Conservation (phyloP, 1,140 invertebrate genomes). For the Trinorchestia longiramus region DNA sequence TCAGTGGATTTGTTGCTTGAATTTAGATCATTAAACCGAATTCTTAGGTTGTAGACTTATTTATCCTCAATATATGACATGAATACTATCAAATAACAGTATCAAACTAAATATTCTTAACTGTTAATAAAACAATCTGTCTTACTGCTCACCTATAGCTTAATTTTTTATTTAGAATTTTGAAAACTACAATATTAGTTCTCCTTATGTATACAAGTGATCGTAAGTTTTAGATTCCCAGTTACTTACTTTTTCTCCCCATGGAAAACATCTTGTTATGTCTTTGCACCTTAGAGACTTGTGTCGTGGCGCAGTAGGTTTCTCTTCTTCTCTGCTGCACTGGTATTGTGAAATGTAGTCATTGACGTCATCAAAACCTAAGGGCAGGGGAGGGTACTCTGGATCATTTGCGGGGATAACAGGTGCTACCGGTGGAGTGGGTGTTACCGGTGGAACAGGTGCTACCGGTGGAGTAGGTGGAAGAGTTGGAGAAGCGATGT, state of each 20-base stretch:
- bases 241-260: background rate
- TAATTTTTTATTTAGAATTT: no score
- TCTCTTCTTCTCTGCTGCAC: background rate
- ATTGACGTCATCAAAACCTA: background rate
- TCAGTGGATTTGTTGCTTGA: no score
- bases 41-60: no score
- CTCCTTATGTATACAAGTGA: no score
- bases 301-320: background rate
- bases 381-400: background rate
- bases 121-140: no score
- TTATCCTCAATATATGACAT: no score
- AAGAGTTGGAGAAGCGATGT: background rate
- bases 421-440: background rate
- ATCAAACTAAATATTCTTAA: no score
- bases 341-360: background rate
- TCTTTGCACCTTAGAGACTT: background rate
- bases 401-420: no score
- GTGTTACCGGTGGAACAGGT: background rate
- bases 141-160: no score
- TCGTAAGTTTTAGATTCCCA: background rate
- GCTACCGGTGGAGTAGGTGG: background rate
- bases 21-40: no score
- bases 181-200: no score
- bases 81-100: no score
- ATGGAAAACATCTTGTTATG: background rate